phyloP scores from a whole-genome alignment of 2,888 invertebrate species.

The Campoplex nolae region DNA sequence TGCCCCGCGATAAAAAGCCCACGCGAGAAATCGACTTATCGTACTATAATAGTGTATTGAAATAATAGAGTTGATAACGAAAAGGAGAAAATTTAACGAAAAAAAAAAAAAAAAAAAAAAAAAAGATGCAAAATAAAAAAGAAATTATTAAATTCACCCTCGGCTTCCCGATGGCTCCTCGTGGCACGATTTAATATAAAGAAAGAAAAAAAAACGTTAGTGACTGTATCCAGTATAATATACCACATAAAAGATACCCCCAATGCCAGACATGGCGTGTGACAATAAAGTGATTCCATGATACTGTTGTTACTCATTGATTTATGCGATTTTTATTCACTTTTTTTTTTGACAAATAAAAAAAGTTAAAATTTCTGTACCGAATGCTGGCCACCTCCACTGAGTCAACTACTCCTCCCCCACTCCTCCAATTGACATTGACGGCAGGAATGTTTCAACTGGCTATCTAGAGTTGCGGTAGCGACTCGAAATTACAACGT shows the following conservation, averaged over 20 bases:
- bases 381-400: background rate
- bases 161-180: slow-evolving; percentile 72
- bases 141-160: slow-evolving; percentile 54
- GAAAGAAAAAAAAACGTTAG: slow-evolving; percentile 78
- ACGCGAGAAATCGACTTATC: slow-evolving; percentile 68
- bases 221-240: slow-evolving; percentile 83
- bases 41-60: slow-evolving; percentile 57
- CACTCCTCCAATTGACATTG: background rate
- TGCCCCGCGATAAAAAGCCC: slow-evolving; percentile 67
- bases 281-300: slow-evolving; percentile 84
- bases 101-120: slow-evolving; percentile 52
- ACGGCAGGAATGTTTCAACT: too few species aligned
- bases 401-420: background rate
- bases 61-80: slow-evolving; percentile 63
- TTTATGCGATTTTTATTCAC: slow-evolving; percentile 14
- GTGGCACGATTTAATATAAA: slow-evolving; percentile 78
- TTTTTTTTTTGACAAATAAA: background rate
- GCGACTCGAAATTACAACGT: too few species aligned
- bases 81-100: slow-evolving; percentile 33
- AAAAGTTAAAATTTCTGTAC: too few species aligned
- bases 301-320: slow-evolving; percentile 71
- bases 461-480: too few species aligned
- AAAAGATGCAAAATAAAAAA: slow-evolving; percentile 39
- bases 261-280: slow-evolving; percentile 84
- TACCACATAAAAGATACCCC: slow-evolving; percentile 83